phyloP scores from a whole-genome alignment of 2,113 vertebrate species.

The Ceratotherium simum region DNA sequence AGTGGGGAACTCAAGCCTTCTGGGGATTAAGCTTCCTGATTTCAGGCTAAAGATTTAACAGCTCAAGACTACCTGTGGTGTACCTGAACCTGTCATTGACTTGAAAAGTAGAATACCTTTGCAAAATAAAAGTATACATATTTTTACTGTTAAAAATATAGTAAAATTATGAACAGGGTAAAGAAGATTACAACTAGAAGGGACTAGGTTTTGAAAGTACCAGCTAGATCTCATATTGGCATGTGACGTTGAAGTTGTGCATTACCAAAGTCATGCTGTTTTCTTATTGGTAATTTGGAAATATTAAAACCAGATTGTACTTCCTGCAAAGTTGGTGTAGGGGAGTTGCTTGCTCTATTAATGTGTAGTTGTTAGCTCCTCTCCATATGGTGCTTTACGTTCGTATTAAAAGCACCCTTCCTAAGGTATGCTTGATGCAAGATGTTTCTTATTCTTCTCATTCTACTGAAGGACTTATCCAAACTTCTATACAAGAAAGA shows the following conservation, averaged over 20 bases:
- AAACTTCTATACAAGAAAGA: neutral
- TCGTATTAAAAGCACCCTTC: neutral
- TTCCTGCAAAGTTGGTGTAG: neutral
- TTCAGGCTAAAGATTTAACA: constrained; percentile 45
- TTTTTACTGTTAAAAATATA: neutral
- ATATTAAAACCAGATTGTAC: neutral
- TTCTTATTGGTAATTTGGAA: neutral
- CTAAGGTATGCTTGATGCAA: neutral
- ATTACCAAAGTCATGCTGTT: neutral
- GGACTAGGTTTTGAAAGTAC: neutral
- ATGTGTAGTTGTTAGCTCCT: neutral
- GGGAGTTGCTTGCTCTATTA: neutral
- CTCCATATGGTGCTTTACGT: neutral
- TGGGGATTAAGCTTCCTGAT: constrained; percentile 48
- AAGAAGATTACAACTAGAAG: constrained; percentile 33
- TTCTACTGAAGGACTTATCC: neutral
- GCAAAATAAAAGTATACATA: constrained; percentile 37
- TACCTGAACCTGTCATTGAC: neutral
- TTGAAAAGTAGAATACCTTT: neutral
- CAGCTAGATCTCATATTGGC: neutral
- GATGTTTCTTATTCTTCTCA: neutral
- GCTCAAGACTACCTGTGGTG: neutral
- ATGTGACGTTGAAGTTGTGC: neutral
- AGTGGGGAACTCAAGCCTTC: constrained; percentile 33
- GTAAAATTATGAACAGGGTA: neutral